Evolutionary conservation across 2,888 invertebrate species (phyloP).

Genomic region (Epinotia ramella): DNA sequence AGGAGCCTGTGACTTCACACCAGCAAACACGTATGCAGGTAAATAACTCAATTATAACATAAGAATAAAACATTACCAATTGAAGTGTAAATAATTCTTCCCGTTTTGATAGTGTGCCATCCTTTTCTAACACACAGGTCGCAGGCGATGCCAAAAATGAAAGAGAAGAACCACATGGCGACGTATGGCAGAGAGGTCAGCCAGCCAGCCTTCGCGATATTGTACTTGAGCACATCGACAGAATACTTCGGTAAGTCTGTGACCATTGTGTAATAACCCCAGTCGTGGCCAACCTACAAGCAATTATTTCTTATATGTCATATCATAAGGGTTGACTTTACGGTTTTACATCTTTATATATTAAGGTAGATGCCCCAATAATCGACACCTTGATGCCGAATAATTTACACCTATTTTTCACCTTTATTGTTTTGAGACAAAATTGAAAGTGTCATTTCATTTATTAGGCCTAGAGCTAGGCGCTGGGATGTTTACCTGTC

Average conservation of each 20-base stretch:
- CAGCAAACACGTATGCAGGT: too few relatives aligned
- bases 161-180: constrained; percentile 82
- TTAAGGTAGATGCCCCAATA: too few relatives aligned
- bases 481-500: too few relatives aligned
- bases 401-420: too few relatives aligned
- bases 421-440: too few relatives aligned
- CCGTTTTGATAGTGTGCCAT: constrained; percentile 59
- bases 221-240: constrained; percentile 81
- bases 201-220: constrained; percentile 80
- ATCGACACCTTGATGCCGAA: too few relatives aligned
- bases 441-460: too few relatives aligned
- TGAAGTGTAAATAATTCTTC: constrained; percentile 69
- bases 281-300: constrained; percentile 81
- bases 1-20: too few relatives aligned
- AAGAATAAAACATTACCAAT: constrained; percentile 57
- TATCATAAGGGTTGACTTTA: neutral
- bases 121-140: constrained; percentile 67
- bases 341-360: too few relatives aligned
- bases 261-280: constrained; percentile 86
- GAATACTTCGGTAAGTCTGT: constrained; percentile 86
- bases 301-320: neutral
- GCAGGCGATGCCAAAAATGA: constrained; percentile 75
- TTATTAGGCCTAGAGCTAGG: too few relatives aligned
- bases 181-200: constrained; percentile 84
- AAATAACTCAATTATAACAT: too few relatives aligned